phyloP scores from a whole-genome alignment of 2,888 invertebrate genomes.

The Agonum fuliginosum region DNA sequence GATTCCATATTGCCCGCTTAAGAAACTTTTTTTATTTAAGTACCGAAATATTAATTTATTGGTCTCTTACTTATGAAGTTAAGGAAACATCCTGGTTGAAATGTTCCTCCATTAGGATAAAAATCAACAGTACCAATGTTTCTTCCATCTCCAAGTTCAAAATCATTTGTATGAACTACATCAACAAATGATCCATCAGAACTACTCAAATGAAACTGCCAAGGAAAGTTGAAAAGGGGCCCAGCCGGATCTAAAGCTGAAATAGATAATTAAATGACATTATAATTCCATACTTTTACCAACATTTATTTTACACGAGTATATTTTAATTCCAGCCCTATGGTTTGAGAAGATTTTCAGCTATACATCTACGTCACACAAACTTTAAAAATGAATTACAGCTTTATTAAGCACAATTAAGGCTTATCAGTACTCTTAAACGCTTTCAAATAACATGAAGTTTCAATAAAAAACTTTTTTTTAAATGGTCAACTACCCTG shows the following conservation, averaged over 20 bases:
- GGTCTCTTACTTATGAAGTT: neutral
- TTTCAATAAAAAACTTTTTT: neutral
- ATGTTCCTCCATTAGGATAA: neutral
- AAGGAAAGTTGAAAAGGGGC: neutral
- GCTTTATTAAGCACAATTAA: no score
- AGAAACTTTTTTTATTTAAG: no score
- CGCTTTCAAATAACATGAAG: neutral
- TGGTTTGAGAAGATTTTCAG: no score
- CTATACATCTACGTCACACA: no score
- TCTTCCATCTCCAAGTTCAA: neutral
- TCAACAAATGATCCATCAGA: slow-evolving; percentile 15
- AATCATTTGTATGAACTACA: slow-evolving; percentile 13
- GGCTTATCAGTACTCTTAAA: no score
- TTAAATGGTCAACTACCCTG: no score
- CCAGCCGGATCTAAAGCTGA: slow-evolving; percentile 16
- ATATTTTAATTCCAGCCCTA: no score
- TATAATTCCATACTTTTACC: neutral
- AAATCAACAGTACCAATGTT: neutral
- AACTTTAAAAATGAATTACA: no score
- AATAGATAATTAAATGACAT: neutral
- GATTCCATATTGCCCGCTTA: no score
- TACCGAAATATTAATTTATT: neutral
- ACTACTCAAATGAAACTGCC: neutral
- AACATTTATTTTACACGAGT: no score
- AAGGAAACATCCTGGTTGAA: slow-evolving; percentile 4